Conservation (phyloP, 2,797 vertebrate species). For the Phoxinus dragarum region DNA sequence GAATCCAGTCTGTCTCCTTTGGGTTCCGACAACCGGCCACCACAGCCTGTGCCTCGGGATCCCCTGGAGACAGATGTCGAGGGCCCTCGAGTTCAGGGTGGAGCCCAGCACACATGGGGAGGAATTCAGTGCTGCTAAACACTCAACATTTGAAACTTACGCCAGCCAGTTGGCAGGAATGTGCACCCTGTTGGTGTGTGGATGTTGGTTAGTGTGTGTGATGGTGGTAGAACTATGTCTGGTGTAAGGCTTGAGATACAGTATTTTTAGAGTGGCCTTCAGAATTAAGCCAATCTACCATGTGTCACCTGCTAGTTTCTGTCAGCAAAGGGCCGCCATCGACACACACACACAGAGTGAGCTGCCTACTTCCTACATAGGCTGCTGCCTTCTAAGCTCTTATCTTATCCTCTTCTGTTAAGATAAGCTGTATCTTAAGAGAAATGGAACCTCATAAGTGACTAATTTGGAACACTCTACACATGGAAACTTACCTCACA, state of each 20-base stretch:
- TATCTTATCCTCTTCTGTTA: not conserved
- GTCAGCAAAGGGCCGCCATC: conserved; percentile 43
- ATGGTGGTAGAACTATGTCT: conserved; percentile 34
- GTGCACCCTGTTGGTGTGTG: conserved; percentile 43
- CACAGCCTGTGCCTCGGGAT: conserved; percentile 61
- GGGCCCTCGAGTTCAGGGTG: conserved; percentile 40
- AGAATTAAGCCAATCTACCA: conserved; percentile 56
- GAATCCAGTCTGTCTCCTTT: conserved; percentile 48
- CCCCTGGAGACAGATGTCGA: conserved; percentile 32
- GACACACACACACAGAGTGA: not conserved
- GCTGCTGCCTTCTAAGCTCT: not conserved
- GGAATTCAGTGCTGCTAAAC: conserved; percentile 42
- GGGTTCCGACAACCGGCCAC: conserved; percentile 48
- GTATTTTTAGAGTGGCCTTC: conserved; percentile 65
- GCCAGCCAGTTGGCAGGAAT: conserved; percentile 57
- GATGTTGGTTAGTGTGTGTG: conserved; percentile 37
- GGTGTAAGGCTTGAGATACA: conserved; percentile 52
- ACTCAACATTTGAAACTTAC: conserved; percentile 52
- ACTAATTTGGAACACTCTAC: not conserved
- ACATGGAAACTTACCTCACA: not conserved
- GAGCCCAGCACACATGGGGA: conserved; percentile 23
- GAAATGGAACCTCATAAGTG: not conserved
- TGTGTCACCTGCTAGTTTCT: conserved; percentile 63
- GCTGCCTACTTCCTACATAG: not conserved
- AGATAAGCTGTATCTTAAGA: not conserved